Base-by-base conservation (phyloP, 1,140 invertebrate species). In the Neuroterus valhalla region DNA sequence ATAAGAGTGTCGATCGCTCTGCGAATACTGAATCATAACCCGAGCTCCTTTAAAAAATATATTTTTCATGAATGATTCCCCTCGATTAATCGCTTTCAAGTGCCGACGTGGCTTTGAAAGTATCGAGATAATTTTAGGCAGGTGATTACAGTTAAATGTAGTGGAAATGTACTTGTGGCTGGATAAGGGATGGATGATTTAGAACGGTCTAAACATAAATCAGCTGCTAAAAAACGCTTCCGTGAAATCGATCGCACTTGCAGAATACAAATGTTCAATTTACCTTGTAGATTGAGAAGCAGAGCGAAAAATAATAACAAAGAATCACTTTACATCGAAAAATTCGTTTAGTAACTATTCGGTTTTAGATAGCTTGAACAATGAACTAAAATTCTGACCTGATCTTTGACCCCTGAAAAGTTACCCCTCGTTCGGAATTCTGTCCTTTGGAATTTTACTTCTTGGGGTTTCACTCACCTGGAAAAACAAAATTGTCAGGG, bases 181-280 rank as follows among this genome's bases (percentile, higher is more conserved):
- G 23, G 52, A 62, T 62, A 62, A 62, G 52, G 15, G n/a, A 12
- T 62, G 19, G 21, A 62, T 62, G 52, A 62, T 62, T 62, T 31
- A 62, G 52, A 62, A 62, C 23, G 52, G 52, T 62, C 10, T 62
- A 26, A 31, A 62, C 52, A 62, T 62, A 62, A 62, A 62, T 62
- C 50, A 52, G 17, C 8, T 21, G 0, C 50, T 52, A 52, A 52
- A 52, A 52, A 52, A 19, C 50, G 50, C 50, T 52, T 52, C 23
- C 12, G 50, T 23, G 50, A 52, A 52, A 52, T 52, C 50, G 50
- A 6, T 52, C 12, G 17, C 50, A 52, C 19, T 52, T 52, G 50
- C 50, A 21, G 50, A 52, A 52, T 52, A 52, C 50, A 14, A 52
- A 52, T 23, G 19, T 17, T 52, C 50, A 21, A 52, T 52, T 17